Conservation (phyloP, 2,113 vertebrate genomes). For the Chiloscyllium plagiosum region DNA sequence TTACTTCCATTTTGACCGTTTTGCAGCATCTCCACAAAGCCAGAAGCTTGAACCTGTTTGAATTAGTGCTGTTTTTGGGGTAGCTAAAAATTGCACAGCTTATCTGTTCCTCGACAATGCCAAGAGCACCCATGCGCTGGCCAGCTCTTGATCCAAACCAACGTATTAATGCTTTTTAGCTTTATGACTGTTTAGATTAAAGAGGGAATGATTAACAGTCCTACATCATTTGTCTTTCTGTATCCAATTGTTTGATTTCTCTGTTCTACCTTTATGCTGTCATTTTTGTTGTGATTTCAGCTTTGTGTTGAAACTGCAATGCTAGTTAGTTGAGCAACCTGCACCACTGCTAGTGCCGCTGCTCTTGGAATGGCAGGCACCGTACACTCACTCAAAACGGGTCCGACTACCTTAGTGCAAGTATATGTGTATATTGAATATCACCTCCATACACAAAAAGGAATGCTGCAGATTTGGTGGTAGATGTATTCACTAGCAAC, state of each 20-base stretch:
- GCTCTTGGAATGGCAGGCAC: slow-evolving; percentile 6
- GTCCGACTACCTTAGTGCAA: background rate
- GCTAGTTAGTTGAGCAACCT: background rate
- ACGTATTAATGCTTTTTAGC: background rate
- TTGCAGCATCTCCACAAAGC: background rate
- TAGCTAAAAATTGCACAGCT: background rate
- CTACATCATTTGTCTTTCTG: background rate
- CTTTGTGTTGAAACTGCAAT: background rate
- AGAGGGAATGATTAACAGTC: background rate
- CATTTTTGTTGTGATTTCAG: background rate
- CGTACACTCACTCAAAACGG: background rate
- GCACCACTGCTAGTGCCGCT: background rate
- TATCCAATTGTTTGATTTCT: background rate
- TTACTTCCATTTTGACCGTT: background rate
- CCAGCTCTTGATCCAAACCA: background rate
- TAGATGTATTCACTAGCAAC: background rate
- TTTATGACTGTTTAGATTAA: background rate
- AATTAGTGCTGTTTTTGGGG: background rate
- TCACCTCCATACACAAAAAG: background rate
- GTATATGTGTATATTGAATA: background rate
- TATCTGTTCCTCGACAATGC: background rate
- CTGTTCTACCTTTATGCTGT: background rate
- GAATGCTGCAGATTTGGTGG: background rate
- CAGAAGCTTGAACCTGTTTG: background rate
- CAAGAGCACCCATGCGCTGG: background rate